Base-by-base conservation (phyloP, 2,888 invertebrate genomes). In the Drepanosiphum platanoidis region DNA sequence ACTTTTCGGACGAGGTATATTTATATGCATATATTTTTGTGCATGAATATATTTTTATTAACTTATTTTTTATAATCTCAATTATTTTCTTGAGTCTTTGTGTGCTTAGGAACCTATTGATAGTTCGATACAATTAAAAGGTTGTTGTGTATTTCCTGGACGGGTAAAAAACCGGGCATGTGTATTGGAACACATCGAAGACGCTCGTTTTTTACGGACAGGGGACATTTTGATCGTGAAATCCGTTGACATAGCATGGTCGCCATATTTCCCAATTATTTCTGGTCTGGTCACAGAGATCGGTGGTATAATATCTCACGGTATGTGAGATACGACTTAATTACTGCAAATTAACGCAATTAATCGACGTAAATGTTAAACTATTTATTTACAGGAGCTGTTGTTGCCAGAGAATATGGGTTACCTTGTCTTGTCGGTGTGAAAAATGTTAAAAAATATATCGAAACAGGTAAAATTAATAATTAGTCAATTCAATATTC, bases 171-270 rank as follows among this genome's bases (percentile, higher is more conserved):
- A 93, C 0, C 90, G 93, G 78, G 95, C 94, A 0, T 93, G 95
- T 88, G 95, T 96, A 3, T 92, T 95, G 18, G 92, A 91, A 22
- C 91, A 91, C 82, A 90, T 96, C 34, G 90, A 92, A 13, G 93
- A 94, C 88, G 90, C 91, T 64, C 39, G n/a, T 15, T 89, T 91
- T 86, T 89, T 93, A 74, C 90, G 91, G 88, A 89, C 90, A 87
- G 94, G 94, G 0, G 96, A 96, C 88, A 92, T 96, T 87, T 90
- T 96, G 87, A 93, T 96, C 87, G 95, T 95, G 0, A 92, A 92
- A 88, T 92, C 93, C 68, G 95, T 95, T 0, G 96, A 96, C 89
- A 94, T 96, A 87, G 95, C 94, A 1, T 96, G 96, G 96, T 93
- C 94, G 3, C 95, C 95, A 0, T 95, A 95, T 90, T 96, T 96